Conservation (phyloP, 2,113 vertebrate genomes). For the Speoplatyrhinus poulsoni region DNA sequence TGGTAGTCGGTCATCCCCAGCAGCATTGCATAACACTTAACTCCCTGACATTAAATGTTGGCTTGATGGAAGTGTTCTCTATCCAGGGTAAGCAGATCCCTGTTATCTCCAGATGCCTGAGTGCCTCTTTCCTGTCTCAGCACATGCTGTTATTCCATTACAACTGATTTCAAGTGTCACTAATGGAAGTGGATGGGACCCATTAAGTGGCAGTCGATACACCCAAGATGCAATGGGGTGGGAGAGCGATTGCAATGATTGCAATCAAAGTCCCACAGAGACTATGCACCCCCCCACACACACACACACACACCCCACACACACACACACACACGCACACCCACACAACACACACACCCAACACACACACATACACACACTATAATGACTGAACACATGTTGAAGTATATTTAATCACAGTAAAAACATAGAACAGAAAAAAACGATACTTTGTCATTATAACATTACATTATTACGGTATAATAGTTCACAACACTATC, state of each 20-base stretch:
- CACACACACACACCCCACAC: neutral
- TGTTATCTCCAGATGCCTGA: conserved; percentile 40
- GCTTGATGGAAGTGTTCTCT: conserved; percentile 5
- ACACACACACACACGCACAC: neutral
- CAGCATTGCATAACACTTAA: neutral
- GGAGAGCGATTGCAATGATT: conserved; percentile 29
- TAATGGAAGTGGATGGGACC: conserved; percentile 53
- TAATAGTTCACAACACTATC: too few species aligned
- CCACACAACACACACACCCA: neutral
- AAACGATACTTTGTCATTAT: too few species aligned
- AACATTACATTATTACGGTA: neutral
- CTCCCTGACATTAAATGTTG: conserved; percentile 16
- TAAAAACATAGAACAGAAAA: too few species aligned
- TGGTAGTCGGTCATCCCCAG: neutral
- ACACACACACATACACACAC: conserved; percentile 10
- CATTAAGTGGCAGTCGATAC: conserved; percentile 48
- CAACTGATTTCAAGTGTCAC: conserved; percentile 57
- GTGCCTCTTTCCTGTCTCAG: conserved; percentile 48
- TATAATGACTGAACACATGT: neutral
- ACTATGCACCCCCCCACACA: neutral
- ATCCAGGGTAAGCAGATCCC: conserved; percentile 16
- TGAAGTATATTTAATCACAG: too few species aligned
- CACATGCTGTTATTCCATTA: conserved; percentile 63
- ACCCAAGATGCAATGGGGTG: conserved; percentile 29
- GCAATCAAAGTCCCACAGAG: conserved; percentile 39